Conservation (phyloP, 2,113 vertebrate species). For the Xiphophorus couchianus region DNA sequence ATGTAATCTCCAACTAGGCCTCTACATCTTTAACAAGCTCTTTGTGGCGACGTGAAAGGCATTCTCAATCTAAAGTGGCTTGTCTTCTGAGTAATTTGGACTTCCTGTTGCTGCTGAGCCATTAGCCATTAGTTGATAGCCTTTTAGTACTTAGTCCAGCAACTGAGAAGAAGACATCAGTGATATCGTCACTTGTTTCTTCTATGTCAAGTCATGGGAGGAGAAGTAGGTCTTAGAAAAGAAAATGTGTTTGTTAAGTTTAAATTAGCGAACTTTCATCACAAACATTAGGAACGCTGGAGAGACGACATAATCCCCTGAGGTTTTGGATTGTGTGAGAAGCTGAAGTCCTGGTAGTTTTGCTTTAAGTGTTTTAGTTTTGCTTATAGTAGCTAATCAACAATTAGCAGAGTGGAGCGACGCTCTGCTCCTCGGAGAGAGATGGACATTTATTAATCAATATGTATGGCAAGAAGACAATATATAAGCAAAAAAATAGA, state of each 20-base stretch:
- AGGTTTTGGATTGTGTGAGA: background rate
- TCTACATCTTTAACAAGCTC: conserved; percentile 30
- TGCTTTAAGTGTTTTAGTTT: too few relatives aligned
- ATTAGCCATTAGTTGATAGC: conserved; percentile 58
- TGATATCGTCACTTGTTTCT: conserved; percentile 9
- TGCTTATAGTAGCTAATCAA: background rate
- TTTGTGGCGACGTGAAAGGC: conserved; percentile 36
- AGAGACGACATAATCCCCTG: background rate
- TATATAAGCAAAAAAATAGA: background rate
- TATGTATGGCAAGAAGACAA: background rate
- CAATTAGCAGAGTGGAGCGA: background rate
- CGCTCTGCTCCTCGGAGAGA: background rate
- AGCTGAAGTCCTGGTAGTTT: too few relatives aligned
- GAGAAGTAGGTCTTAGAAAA: background rate
- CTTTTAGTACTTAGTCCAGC: conserved; percentile 32
- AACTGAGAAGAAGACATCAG: conserved; percentile 25
- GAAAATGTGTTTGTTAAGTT: background rate
- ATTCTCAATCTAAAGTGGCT: conserved; percentile 19
- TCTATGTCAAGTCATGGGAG: background rate
- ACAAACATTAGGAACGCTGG: background rate
- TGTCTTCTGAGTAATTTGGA: conserved; percentile 23
- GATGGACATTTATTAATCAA: background rate
- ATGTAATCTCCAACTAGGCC: background rate
- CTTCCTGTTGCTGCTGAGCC: conserved; percentile 47
- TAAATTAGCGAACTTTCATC: background rate